Conservation (phyloP, 2,797 vertebrate genomes). For the Coccyzus lansbergi region DNA sequence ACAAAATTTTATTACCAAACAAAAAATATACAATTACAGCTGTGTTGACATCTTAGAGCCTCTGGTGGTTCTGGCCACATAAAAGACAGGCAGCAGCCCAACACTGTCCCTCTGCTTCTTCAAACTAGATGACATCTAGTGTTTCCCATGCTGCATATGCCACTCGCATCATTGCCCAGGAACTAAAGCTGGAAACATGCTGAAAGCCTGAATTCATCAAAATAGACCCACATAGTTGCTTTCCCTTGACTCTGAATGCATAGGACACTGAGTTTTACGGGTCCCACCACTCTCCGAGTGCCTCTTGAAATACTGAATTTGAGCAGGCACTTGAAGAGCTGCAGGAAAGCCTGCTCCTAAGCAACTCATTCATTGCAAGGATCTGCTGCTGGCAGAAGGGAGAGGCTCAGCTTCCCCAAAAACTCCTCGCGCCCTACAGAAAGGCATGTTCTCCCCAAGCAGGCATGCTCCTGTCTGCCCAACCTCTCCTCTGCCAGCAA, state of each 20-base stretch:
- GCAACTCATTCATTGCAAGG: neutral
- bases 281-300: neutral
- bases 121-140: neutral
- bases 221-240: neutral
- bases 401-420: neutral
- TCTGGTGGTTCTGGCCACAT: neutral
- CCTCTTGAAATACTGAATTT: neutral
- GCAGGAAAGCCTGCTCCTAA: neutral
- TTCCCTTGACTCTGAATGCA: neutral
- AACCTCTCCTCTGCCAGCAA: neutral
- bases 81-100: neutral
- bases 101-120: neutral
- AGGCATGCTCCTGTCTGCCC: neutral
- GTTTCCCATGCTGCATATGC: neutral
- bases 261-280: accelerated
- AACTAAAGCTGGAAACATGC: neutral
- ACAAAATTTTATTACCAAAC: neutral
- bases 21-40: neutral
- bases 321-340: neutral
- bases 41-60: slow-evolving; percentile 5
- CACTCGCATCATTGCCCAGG: neutral
- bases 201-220: neutral
- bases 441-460: accelerated
- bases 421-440: neutral
- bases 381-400: neutral